phyloP scores from a whole-genome alignment of 2,888 invertebrate genomes.

The Drosophila testacea region DNA sequence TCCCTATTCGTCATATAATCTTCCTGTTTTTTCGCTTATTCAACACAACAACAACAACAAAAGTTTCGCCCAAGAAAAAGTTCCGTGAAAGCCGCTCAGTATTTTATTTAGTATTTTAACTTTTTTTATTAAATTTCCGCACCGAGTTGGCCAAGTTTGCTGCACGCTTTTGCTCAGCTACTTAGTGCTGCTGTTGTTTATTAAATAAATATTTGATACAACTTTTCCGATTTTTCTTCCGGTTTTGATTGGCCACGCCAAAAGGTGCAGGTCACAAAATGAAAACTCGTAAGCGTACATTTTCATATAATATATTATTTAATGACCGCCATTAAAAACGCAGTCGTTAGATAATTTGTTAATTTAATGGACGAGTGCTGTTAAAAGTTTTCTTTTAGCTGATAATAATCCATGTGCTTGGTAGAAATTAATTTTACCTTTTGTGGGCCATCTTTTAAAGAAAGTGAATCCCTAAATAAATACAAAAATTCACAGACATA shows the following conservation, averaged over 20 bases:
- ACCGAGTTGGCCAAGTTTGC: constrained; percentile 52
- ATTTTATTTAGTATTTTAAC: constrained; percentile 61
- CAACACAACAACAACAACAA: constrained; percentile 19
- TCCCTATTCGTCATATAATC: constrained; percentile 30
- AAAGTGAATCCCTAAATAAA: no score
- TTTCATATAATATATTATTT: constrained; percentile 30
- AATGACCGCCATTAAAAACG: constrained; percentile 38
- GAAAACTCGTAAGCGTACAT: constrained; percentile 18
- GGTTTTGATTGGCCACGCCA: constrained; percentile 41
- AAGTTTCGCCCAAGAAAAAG: constrained; percentile 36
- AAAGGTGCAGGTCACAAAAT: constrained; percentile 32
- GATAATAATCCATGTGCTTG: not conserved
- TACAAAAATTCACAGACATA: no score
- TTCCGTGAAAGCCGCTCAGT: constrained; percentile 28
- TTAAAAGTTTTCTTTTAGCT: not conserved
- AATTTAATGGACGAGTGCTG: constrained; percentile 13
- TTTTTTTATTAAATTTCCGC: constrained; percentile 70
- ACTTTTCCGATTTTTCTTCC: constrained; percentile 50
- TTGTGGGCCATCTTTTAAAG: no score
- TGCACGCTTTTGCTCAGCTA: constrained; percentile 41
- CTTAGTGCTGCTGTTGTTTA: constrained; percentile 68
- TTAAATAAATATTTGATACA: constrained; percentile 74
- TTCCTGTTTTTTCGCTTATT: not conserved
- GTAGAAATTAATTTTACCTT: no score
- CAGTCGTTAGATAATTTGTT: constrained; percentile 37